Conservation (phyloP, 2,113 vertebrate genomes). For the Suricata suricatta region DNA sequence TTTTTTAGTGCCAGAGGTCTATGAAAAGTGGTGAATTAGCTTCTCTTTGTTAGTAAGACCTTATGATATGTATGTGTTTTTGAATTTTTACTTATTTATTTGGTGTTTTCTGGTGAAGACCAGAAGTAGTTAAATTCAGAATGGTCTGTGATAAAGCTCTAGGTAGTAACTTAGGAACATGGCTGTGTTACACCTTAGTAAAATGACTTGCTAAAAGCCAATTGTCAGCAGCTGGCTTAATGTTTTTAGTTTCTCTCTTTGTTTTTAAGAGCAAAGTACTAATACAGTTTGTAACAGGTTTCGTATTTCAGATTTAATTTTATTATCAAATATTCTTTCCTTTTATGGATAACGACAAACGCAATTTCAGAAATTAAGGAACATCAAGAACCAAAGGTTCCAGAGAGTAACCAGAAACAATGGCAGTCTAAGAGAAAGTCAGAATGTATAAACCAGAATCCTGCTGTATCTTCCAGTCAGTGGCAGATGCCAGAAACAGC, state of each 20-base stretch:
- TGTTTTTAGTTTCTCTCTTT: neutral
- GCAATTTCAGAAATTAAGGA: slow-evolving; percentile 78
- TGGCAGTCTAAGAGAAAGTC: slow-evolving; percentile 70
- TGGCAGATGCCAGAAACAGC: slow-evolving; percentile 66
- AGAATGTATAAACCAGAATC: slow-evolving; percentile 67
- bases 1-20: neutral
- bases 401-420: slow-evolving; percentile 76
- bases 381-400: slow-evolving; percentile 66
- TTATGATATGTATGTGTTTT: neutral
- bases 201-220: neutral
- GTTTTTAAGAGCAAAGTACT: slow-evolving; percentile 31
- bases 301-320: slow-evolving; percentile 15
- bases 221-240: neutral
- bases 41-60: slow-evolving; percentile 3
- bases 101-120: neutral
- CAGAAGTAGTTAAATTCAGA: neutral
- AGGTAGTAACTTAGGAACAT: neutral
- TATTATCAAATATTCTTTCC: slow-evolving; percentile 25
- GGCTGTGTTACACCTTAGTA: neutral
- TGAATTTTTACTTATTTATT: neutral
- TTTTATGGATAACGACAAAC: slow-evolving; percentile 46
- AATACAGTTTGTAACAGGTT: neutral
- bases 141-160: neutral
- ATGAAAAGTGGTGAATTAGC: neutral
- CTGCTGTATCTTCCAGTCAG: slow-evolving; percentile 57